Evolutionary conservation across 2,113 vertebrate genomes (phyloP).

Genomic region (Scopus umbretta): DNA sequence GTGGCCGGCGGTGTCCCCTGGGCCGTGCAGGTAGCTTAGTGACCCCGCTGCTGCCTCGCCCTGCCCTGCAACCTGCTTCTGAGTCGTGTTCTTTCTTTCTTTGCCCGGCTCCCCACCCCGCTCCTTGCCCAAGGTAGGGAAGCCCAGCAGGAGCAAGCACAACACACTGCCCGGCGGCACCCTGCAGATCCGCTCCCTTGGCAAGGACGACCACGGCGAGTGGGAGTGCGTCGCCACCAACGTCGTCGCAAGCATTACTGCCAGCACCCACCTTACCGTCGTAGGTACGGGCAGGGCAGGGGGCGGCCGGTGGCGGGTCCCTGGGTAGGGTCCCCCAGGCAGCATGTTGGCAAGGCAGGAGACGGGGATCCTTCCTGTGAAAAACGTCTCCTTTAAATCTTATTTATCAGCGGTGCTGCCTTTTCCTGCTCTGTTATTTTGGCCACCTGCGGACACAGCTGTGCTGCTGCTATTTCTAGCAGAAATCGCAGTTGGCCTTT

Average conservation of each 20-base stretch:
- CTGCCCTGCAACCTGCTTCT: neutral
- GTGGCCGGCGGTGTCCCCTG: slow-evolving; percentile 27
- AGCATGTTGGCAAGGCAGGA: neutral
- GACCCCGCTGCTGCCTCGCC: neutral
- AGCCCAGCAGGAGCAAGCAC: slow-evolving; percentile 98
- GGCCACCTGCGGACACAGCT: neutral
- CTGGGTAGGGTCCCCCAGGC: neutral
- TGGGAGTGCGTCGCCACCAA: slow-evolving; percentile 99
- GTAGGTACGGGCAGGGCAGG: slow-evolving; percentile 76
- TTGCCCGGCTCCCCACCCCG: neutral
- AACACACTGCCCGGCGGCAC: slow-evolving; percentile 92
- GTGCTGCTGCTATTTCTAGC: neutral
- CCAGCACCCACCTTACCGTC: slow-evolving; percentile 96
- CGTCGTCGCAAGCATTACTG: slow-evolving; percentile 98
- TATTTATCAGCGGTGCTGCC: neutral
- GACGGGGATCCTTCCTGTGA: neutral
- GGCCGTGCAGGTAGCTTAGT: slow-evolving; percentile 40
- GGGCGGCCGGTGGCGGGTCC: neutral
- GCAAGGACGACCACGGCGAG: slow-evolving; percentile 98
- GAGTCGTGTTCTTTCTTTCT: neutral
- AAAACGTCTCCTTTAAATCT: neutral
- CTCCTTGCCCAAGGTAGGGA: slow-evolving; percentile 88
- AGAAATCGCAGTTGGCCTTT: neutral
- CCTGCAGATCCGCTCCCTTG: slow-evolving; percentile 94
- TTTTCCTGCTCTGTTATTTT: neutral